Conservation (phyloP, 2,113 vertebrate genomes). For the Phaetusa simplex region DNA sequence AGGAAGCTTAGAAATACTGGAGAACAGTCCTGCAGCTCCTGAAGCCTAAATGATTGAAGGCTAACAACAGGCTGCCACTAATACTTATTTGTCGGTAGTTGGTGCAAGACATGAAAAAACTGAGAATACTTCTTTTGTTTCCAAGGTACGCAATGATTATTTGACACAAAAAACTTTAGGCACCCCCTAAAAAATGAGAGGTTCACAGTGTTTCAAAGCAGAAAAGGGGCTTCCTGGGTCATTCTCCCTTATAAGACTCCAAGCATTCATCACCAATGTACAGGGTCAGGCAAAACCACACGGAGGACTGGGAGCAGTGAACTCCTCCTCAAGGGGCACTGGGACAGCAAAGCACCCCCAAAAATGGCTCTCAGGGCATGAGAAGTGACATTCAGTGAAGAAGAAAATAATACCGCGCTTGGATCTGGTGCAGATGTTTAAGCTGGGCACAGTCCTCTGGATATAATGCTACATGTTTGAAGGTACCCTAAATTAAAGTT, state of each 20-base stretch:
- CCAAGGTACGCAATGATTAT: not conserved
- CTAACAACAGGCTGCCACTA: not conserved
- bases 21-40: not conserved
- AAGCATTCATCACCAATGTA: not conserved
- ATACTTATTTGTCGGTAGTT: not conserved
- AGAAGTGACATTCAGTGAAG: not conserved
- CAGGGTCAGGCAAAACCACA: not conserved
- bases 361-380: not conserved
- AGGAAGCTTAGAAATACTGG: not conserved
- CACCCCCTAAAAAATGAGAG: not conserved
- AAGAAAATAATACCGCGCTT: not conserved
- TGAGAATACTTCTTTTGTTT: not conserved
- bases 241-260: not conserved
- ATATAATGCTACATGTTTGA: not conserved
- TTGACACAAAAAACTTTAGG: not conserved
- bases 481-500: not conserved
- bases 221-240: not conserved
- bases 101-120: not conserved
- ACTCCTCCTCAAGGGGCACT: not conserved
- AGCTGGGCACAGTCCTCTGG: not conserved
- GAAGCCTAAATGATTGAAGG: not conserved
- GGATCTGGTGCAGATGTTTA: not conserved
- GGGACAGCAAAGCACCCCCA: not conserved
- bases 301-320: not conserved
- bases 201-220: not conserved